These are phyloP conservation scores for Synchiropus splendidus DNA, from an alignment of 2,113 vertebrate species.

Conservation along the genomic window DNA sequence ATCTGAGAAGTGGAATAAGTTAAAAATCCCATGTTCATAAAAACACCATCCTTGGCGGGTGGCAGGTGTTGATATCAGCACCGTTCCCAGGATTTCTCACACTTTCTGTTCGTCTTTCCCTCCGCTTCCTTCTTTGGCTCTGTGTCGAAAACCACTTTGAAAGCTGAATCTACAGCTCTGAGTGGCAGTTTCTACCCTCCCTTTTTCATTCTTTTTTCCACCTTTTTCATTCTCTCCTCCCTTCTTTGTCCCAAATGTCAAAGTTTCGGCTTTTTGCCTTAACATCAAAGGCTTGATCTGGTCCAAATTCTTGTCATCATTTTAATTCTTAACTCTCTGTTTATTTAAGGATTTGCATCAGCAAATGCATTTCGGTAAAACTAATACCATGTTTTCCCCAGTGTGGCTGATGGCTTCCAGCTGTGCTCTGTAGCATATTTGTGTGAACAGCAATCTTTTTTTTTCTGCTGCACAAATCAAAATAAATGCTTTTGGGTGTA, in stretches of 20 bases:
- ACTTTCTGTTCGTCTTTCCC: slow-evolving; percentile 39
- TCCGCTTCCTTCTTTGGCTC: slow-evolving; percentile 43
- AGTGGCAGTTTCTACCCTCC: slow-evolving; percentile 19
- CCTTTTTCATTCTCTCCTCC: slow-evolving; percentile 1
- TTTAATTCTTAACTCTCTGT: slow-evolving; percentile 48
- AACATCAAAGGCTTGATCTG: slow-evolving; percentile 53
- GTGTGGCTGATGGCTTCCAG: slow-evolving; percentile 65
- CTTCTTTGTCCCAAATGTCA: slow-evolving; percentile 22
- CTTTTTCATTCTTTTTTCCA: not conserved
- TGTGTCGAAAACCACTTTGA: slow-evolving; percentile 48
- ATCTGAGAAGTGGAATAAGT: slow-evolving; percentile 6
- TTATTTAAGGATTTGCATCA: slow-evolving; percentile 63
- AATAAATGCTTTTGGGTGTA: slow-evolving; percentile 53
- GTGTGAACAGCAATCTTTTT: slow-evolving; percentile 53
- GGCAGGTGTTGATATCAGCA: slow-evolving; percentile 45
- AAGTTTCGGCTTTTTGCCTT: slow-evolving; percentile 37
- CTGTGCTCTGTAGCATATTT: slow-evolving; percentile 55
- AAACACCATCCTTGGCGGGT: slow-evolving; percentile 51
- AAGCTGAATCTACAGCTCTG: slow-evolving; percentile 38
- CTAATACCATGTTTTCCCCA: slow-evolving; percentile 44
- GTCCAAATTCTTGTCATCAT: slow-evolving; percentile 47
- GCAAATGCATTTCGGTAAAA: slow-evolving; percentile 59
- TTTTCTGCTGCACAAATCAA: slow-evolving; percentile 60
- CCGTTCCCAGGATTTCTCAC: slow-evolving; percentile 53
- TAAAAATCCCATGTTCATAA: slow-evolving; percentile 60